Percentiles rank a stretch among this genome's conserved stretches.
Conservation (phyloP, 2,113 vertebrate species). For the Indicator indicator region DNA sequence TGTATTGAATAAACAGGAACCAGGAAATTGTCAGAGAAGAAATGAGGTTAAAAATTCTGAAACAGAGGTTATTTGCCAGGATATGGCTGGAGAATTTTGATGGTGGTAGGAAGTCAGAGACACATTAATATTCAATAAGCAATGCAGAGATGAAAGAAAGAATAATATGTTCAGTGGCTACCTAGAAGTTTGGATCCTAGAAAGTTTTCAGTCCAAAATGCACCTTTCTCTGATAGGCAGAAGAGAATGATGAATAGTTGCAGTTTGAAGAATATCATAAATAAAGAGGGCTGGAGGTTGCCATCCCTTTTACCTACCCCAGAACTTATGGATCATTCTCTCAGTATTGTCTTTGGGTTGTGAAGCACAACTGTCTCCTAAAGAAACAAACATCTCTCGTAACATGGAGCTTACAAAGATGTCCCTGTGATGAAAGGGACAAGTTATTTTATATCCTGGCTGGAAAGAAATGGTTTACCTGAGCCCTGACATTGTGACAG, state of each 20-base stretch:
- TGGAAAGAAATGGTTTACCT: neutral
- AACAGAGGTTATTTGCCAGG: neutral
- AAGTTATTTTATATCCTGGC: conserved; percentile 18
- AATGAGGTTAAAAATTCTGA: neutral
- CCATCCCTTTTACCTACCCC: neutral
- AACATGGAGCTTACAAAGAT: neutral
- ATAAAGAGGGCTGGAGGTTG: neutral
- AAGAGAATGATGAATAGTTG: neutral
- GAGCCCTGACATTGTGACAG: conserved; percentile 15
- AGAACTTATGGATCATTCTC: neutral
- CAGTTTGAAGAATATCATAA: neutral
- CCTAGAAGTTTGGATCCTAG: neutral
- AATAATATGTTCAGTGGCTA: neutral
- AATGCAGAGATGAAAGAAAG: conserved; percentile 18
- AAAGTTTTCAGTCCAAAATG: neutral
- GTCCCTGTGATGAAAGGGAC: neutral
- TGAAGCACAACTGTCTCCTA: neutral
- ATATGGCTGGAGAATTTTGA: neutral
- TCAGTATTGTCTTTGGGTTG: neutral
- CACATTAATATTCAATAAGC: conserved; percentile 18
- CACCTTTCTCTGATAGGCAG: neutral
- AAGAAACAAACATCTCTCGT: neutral
- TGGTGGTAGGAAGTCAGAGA: neutral
- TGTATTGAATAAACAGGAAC: neutral
- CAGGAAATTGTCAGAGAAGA: neutral